phyloP scores from a whole-genome alignment of 2,888 invertebrate genomes.

The Melolontha melolontha region DNA sequence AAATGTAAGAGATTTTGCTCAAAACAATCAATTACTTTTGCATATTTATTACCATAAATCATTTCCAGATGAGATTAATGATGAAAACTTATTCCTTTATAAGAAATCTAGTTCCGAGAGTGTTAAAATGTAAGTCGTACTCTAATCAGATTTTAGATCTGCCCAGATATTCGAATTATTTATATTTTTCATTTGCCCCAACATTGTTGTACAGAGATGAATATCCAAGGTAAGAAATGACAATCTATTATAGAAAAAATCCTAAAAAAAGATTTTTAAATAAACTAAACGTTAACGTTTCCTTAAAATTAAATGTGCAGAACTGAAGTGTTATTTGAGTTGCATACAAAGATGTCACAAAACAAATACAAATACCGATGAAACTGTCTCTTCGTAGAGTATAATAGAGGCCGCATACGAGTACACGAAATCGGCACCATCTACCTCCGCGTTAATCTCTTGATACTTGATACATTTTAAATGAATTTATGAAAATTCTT shows the following conservation, averaged over 20 bases:
- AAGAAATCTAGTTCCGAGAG: constrained; percentile 75
- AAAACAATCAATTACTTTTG: neutral
- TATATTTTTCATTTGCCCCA: constrained; percentile 90
- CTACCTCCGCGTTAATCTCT: too few relatives aligned
- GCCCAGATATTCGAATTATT: constrained; percentile 78
- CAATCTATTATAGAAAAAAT: neutral
- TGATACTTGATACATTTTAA: too few relatives aligned
- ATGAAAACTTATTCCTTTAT: constrained; percentile 93
- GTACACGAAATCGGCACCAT: too few relatives aligned
- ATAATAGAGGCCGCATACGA: too few relatives aligned
- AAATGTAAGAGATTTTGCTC: neutral
- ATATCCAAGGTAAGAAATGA: constrained; percentile 76
- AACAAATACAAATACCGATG: too few relatives aligned
- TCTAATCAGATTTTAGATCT: constrained; percentile 60
- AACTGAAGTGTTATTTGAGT: too few relatives aligned
- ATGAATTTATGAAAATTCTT: too few relatives aligned
- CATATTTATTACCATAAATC: constrained; percentile 43
- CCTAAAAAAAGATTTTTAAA: too few relatives aligned
- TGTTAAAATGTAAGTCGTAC: constrained; percentile 67
- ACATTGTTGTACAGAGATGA: constrained; percentile 85
- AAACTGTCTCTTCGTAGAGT: too few relatives aligned
- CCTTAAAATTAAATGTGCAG: too few relatives aligned
- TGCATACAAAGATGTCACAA: too few relatives aligned
- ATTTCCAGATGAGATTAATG: constrained; percentile 73
- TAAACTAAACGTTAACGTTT: too few relatives aligned